Percentiles rank a stretch among this genome's conserved stretches.
Conservation (phyloP, 2,888 invertebrate genomes). For the Acrobasis consociella region DNA sequence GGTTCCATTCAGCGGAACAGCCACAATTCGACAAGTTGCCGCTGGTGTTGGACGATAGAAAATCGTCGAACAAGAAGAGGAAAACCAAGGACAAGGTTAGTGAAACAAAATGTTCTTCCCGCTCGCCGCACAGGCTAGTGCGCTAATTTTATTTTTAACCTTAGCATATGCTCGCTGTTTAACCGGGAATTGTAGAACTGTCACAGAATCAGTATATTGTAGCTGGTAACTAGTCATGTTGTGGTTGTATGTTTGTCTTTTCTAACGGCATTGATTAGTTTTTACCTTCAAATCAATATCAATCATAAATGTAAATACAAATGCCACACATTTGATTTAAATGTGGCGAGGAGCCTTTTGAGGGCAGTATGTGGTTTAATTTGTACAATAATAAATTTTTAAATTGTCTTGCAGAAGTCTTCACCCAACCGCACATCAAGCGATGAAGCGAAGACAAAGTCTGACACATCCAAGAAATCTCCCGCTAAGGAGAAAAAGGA, state of each 20-base stretch:
- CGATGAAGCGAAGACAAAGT: slow-evolving; percentile 82
- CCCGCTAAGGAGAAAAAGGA: slow-evolving; percentile 81
- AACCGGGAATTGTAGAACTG: slow-evolving; percentile 41
- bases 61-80: slow-evolving; percentile 86
- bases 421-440: slow-evolving; percentile 84
- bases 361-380: neutral
- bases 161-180: slow-evolving; percentile 63
- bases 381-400: neutral
- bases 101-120: slow-evolving; percentile 46
- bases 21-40: slow-evolving; percentile 90
- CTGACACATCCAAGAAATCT: slow-evolving; percentile 83
- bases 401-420: slow-evolving; percentile 75
- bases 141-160: slow-evolving; percentile 80
- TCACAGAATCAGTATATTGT: slow-evolving; percentile 3
- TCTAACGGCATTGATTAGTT: no score
- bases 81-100: slow-evolving; percentile 88
- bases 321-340: neutral
- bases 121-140: slow-evolving; percentile 50
- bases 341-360: neutral
- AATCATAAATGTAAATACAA: neutral
- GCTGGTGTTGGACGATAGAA: slow-evolving; percentile 84
- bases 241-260: neutral
- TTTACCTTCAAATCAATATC: no score
- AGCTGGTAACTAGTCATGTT: neutral
- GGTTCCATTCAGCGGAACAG: slow-evolving; percentile 90